Evolutionary conservation across 2,113 vertebrate genomes (phyloP), one percentile per base, ranked within the genome.

Genomic region (Albula glossodonta): DNA sequence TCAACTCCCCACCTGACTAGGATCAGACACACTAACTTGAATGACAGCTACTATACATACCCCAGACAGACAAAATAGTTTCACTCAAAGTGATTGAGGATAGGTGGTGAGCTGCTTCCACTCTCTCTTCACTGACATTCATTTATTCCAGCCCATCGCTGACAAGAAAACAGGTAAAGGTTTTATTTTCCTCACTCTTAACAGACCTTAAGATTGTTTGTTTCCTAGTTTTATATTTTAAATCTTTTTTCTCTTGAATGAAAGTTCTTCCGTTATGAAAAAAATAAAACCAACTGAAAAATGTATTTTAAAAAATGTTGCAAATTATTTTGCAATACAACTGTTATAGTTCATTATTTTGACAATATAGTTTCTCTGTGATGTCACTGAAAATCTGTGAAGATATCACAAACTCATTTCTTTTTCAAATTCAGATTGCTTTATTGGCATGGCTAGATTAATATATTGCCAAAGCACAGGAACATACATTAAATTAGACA

Each of bases 21-120:
- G 22, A 87, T 89, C 89, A 83, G 83, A 79, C 31, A 41, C 31
- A 41, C 31, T 41, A 41, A 41, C 31, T 41, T 41, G 31, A 41
- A 41, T 41, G 31, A 41, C 31, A 41, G 31, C 31, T 41, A 41
- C 15, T 48, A 5, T 50, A 4, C 25, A 50, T 48, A 31, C 15
- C 48, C 12, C 78, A 50, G 41, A 15, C 31, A 50, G 13, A 79
- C 48, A 79, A 50, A 48, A 50, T 15, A 0, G 0, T 2, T 79
- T 48, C 3, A 4, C 49, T 49, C 41, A 79, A 13, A 79, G 41
- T 17, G 15, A 50, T 48, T 3, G 78, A 50, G 10, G 25, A 17
- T 48, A 79, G 13, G 49, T 31, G 12, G 3, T 74, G 5, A 15
- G 6, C 53, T 56, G 15, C 60, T 19, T 19, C 17, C 60, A 66